phyloP scores from a whole-genome alignment of 2,797 vertebrate genomes.

The Limosa lapponica region DNA sequence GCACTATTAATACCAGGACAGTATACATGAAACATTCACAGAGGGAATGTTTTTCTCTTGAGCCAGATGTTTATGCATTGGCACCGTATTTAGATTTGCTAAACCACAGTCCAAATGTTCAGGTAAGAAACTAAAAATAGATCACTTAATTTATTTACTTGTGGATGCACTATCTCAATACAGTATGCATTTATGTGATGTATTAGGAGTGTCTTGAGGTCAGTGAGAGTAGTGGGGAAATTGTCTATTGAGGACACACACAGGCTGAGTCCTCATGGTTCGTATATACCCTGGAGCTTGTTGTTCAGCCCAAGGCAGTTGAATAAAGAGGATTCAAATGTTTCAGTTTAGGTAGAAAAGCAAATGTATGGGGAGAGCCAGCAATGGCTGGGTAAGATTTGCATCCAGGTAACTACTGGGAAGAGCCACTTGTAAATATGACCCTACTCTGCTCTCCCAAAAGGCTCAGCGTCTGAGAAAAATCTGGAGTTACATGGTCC shows the following conservation, averaged over 20 bases:
- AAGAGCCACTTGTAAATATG: not conserved
- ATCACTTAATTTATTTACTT: not conserved
- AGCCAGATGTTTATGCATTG: constrained; percentile 86
- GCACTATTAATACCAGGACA: constrained; percentile 92
- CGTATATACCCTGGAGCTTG: not conserved
- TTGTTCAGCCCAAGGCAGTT: not conserved
- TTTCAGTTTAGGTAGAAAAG: not conserved
- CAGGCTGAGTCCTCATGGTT: not conserved
- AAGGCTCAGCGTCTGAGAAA: not conserved
- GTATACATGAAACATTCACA: constrained; percentile 85
- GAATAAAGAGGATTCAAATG: not conserved
- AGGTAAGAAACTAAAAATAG: constrained; percentile 79
- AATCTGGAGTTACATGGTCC: accelerated
- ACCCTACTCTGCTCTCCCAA: not conserved
- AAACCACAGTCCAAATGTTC: constrained; percentile 88
- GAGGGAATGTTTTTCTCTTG: constrained; percentile 79
- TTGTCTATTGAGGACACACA: not conserved
- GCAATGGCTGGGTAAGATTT: not conserved
- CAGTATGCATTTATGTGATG: not conserved
- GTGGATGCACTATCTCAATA: not conserved
- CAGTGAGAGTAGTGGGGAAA: not conserved
- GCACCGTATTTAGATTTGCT: constrained; percentile 94
- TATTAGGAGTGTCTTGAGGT: not conserved
- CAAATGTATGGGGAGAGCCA: not conserved
- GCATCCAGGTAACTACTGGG: not conserved